Evolutionary conservation across 2,888 invertebrate species (phyloP).

Genomic region (Abscondita cerata): DNA sequence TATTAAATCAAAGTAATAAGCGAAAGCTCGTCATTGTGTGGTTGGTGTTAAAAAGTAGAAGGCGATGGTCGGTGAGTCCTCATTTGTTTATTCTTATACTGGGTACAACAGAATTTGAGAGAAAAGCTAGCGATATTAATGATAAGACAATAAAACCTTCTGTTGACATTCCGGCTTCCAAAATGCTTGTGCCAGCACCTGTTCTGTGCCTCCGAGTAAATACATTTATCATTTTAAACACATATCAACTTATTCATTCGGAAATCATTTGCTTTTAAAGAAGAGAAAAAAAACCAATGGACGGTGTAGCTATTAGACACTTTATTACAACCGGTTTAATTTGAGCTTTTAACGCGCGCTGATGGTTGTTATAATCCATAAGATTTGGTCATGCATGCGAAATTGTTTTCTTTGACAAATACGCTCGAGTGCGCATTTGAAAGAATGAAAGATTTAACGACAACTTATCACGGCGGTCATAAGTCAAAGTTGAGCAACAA

Average conservation of each 20-base stretch:
- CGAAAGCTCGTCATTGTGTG: slow-evolving; percentile 19
- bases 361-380: background rate
- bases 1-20: slow-evolving; percentile 17
- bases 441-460: slow-evolving; percentile 1
- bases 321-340: slow-evolving; percentile 28
- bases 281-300: slow-evolving; percentile 1
- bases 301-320: background rate
- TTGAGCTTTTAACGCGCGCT: slow-evolving; percentile 14
- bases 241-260: slow-evolving; percentile 8
- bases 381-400: too few species aligned
- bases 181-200: slow-evolving; percentile 37
- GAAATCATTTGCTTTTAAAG: slow-evolving; percentile 7
- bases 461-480: slow-evolving; percentile 20
- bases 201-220: slow-evolving; percentile 43
- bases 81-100: slow-evolving; percentile 43
- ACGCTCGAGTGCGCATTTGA: slow-evolving; percentile 13
- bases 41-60: slow-evolving; percentile 21
- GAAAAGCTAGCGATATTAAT: slow-evolving; percentile 44
- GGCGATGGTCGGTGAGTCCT: slow-evolving; percentile 44
- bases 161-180: slow-evolving; percentile 33
- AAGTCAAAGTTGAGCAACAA: slow-evolving; percentile 23
- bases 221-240: slow-evolving; percentile 22
- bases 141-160: slow-evolving; percentile 42
- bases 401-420: slow-evolving; percentile 5
- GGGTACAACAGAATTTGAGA: slow-evolving; percentile 39